These are phyloP conservation scores for Pterois miles DNA, from an alignment of 2,797 vertebrate genomes.

Conservation along the genomic window DNA sequence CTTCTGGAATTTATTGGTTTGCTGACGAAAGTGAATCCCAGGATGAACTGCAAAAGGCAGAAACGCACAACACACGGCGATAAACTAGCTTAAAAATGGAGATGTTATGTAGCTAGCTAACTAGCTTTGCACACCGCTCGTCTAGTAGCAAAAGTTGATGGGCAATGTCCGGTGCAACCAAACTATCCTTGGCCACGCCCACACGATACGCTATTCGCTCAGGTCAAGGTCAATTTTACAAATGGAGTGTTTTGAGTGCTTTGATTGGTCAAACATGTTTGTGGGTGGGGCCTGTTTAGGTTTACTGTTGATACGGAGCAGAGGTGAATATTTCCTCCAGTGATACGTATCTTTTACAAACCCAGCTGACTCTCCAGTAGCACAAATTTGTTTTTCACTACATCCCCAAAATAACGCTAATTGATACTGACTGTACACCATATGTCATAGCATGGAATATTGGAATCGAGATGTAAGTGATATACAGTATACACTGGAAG, in stretches of 20 bases:
- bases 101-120: slow-evolving; percentile 22
- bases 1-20: slow-evolving; percentile 37
- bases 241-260: not conserved
- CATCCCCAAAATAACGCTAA: not conserved
- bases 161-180: slow-evolving; percentile 68
- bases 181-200: slow-evolving; percentile 64
- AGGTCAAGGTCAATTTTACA: slow-evolving; percentile 43
- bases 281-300: slow-evolving; percentile 1
- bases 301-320: slow-evolving; percentile 26
- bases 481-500: not conserved
- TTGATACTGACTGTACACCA: not conserved
- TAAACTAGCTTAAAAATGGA: not conserved
- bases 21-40: not conserved
- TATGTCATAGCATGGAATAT: not conserved
- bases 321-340: slow-evolving; percentile 8
- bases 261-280: slow-evolving; percentile 45
- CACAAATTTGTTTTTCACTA: not conserved
- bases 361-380: not conserved
- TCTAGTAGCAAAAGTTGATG: slow-evolving; percentile 77
- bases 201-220: slow-evolving; percentile 55
- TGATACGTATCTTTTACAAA: not conserved
- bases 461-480: not conserved
- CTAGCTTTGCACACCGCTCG: slow-evolving; percentile 56
- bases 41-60: not conserved
- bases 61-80: not conserved